Percentiles rank a stretch among this genome's conserved stretches.
phyloP scores from a whole-genome alignment of 2,888 invertebrate genomes.

The Lucinisca nassula region DNA sequence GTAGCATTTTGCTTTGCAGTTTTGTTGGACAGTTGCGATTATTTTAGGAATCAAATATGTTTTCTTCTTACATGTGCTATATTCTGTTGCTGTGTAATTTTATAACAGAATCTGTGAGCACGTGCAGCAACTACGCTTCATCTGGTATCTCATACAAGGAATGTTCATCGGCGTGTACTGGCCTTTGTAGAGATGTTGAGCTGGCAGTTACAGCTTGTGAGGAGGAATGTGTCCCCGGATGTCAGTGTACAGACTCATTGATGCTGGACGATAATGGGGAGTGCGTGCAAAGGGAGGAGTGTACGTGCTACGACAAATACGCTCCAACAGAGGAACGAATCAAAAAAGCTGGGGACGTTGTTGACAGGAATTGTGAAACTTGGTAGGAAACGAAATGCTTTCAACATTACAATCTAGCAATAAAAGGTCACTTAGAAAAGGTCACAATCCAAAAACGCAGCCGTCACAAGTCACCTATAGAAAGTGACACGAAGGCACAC shows the following conservation, averaged over 20 bases:
- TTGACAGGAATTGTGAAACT: conserved; percentile 62
- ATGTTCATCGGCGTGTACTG: conserved; percentile 63
- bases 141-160: conserved; percentile 61
- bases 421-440: too few relatives aligned
- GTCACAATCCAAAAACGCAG: too few relatives aligned
- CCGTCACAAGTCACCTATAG: too few relatives aligned
- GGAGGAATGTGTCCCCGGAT: conserved; percentile 71
- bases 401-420: too few relatives aligned
- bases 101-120: neutral
- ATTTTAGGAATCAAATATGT: too few relatives aligned
- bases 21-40: too few relatives aligned
- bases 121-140: neutral
- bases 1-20: too few relatives aligned
- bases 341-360: conserved; percentile 58
- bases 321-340: conserved; percentile 83
- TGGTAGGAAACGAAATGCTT: too few relatives aligned
- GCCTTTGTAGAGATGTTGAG: conserved; percentile 69
- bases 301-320: conserved; percentile 72
- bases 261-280: conserved; percentile 66
- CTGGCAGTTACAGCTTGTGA: conserved; percentile 62
- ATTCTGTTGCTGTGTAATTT: too few relatives aligned
- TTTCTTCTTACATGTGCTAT: too few relatives aligned
- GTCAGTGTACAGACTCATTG: conserved; percentile 60
- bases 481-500: too few relatives aligned
- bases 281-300: conserved; percentile 61